Evolutionary conservation across 1,140 invertebrate genomes (phyloP), one percentile per base, ranked within the genome.

Genomic region (Pectinophora gossypiella): DNA sequence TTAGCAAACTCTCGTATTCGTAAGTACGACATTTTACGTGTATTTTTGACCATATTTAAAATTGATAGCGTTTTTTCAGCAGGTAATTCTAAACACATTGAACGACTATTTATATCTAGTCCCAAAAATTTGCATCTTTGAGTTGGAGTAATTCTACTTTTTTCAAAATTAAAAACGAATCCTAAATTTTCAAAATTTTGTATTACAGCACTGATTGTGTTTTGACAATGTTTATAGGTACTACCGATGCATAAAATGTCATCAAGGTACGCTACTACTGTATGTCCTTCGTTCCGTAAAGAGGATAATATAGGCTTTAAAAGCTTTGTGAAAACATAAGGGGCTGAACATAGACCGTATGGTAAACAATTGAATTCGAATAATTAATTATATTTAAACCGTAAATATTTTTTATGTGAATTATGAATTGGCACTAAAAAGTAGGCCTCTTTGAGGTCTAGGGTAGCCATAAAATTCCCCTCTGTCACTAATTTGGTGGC

Each of bases 311-410:
- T 18, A 2, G 50, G 50, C 13, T 36, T 35, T 18, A 36, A 19
- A 7, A 52, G n/a, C 21, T 52, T 52, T 18, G 50, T 52, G 19
- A 52, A 52, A 10, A 52, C 43, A n/a, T 45, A 52, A 4, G 50
- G 50, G 6, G 42, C 50, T 0, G 43, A 36, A 19, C 19, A 20
- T 12, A 52, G 27, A 0, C 50, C 42, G 19, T 45, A 52, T 19
- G 50, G 50, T 7, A 52, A 13, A 16, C 23, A 35, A 1, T 23
- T 19, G 36, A 52, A 52, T 20, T 52, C 50, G 9, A 21, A 52
- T 1, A 15, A 19, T 10, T 45, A 1, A n/a, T n/a, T n/a, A n/a
- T n/a, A n/a, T n/a, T n/a, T n/a, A n/a, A n/a, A n/a, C n/a, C n/a
- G n/a, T n/a, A n/a, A n/a, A n/a, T n/a, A n/a, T n/a, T n/a, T n/a